A percentile compares a stretch with the other conserved stretches of the same genome.
phyloP scores from a whole-genome alignment of 2,113 vertebrate species.

The Progne subis region DNA sequence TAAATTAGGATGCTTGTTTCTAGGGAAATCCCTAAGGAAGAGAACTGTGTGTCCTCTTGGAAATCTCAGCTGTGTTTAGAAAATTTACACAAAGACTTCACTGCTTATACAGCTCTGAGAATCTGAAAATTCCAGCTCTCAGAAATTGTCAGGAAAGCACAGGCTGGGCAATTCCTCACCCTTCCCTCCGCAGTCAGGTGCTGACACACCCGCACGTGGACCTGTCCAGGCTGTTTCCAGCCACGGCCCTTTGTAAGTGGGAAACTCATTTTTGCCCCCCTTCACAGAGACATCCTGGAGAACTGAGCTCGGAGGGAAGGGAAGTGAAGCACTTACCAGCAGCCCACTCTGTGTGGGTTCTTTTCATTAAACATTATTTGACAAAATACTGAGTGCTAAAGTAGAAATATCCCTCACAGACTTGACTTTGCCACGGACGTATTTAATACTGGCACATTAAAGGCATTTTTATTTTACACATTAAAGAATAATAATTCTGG shows the following conservation, averaged over 20 bases:
- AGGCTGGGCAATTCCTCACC: neutral
- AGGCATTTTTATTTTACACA: conserved; percentile 26
- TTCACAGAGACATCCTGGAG: neutral
- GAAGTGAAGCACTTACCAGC: neutral
- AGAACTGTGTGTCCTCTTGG: neutral
- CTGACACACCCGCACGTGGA: neutral
- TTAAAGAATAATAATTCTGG: conserved; percentile 24
- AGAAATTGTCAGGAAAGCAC: neutral
- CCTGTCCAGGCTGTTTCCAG: neutral
- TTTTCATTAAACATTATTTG: neutral
- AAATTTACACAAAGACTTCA: neutral
- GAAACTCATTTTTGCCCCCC: neutral
- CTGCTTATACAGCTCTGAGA: neutral
- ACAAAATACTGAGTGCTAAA: neutral
- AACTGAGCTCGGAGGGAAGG: neutral
- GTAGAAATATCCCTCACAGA: neutral
- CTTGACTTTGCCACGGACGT: neutral
- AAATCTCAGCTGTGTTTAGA: neutral
- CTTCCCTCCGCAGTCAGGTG: neutral
- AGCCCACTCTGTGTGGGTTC: neutral
- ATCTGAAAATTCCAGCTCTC: neutral
- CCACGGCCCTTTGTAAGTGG: neutral
- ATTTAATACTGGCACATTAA: neutral
- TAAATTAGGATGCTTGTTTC: neutral
- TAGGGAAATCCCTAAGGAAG: neutral